These are phyloP conservation scores for Agriotes lineatus DNA, from an alignment of 2,888 invertebrate genomes.

Conservation along the genomic window DNA sequence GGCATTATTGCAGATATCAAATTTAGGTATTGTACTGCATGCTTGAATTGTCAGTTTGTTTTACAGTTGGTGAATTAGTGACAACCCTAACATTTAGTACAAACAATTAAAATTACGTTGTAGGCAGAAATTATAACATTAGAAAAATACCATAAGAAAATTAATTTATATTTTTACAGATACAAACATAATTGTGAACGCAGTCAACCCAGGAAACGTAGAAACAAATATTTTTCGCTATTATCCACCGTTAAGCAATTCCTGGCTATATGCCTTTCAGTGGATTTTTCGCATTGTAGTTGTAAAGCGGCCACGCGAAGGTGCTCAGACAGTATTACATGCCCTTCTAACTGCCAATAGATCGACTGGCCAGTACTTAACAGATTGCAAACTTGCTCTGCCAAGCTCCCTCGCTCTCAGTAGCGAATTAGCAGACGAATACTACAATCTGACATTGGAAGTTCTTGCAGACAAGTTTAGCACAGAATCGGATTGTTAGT, in stretches of 20 bases:
- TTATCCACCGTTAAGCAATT: slow-evolving; percentile 61
- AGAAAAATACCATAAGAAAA: too few species aligned
- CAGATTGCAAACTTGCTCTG: slow-evolving; percentile 59
- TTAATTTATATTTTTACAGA: slow-evolving; percentile 59
- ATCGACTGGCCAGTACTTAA: slow-evolving; percentile 62
- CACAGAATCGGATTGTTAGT: slow-evolving; percentile 58
- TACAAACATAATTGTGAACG: slow-evolving; percentile 63
- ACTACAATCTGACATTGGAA: slow-evolving; percentile 61
- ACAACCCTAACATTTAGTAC: too few species aligned
- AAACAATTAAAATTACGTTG: too few species aligned
- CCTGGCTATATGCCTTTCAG: slow-evolving; percentile 61
- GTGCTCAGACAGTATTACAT: too few species aligned
- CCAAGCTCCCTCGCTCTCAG: slow-evolving; percentile 59
- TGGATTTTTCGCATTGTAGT: slow-evolving; percentile 62
- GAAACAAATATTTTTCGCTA: slow-evolving; percentile 64
- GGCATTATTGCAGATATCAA: too few species aligned
- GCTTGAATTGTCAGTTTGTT: too few species aligned
- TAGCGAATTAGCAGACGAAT: slow-evolving; percentile 57
- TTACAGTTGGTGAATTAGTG: too few species aligned
- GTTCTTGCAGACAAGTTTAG: slow-evolving; percentile 57
- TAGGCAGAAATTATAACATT: too few species aligned
- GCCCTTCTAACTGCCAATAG: slow-evolving; percentile 61
- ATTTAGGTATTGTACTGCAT: too few species aligned
- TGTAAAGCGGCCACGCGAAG: slow-evolving; percentile 63
- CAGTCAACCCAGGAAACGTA: slow-evolving; percentile 66